A percentile compares a stretch with the other conserved stretches of the same genome.
Conservation (phyloP, 2,113 vertebrate species). For the Grammomys surdaster region DNA sequence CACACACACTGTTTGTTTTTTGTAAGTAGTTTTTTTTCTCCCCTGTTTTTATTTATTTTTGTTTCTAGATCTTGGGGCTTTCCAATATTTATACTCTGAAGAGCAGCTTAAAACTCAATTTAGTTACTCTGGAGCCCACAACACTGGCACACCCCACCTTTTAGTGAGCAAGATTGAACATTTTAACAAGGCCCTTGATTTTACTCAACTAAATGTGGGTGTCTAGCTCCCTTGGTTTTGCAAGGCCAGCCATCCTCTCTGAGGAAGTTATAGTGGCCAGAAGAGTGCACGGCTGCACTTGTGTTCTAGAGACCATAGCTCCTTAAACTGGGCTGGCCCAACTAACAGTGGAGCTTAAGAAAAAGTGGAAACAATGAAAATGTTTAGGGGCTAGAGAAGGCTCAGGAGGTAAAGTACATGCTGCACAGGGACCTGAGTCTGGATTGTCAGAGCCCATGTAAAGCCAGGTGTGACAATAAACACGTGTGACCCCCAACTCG, state of each 20-base stretch:
- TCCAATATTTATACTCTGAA: neutral
- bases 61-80: slow-evolving; percentile 9
- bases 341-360: neutral
- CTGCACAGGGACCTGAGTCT: neutral
- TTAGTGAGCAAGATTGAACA: neutral
- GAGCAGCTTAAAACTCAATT: neutral
- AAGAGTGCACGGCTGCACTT: neutral
- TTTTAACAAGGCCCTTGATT: neutral
- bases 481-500: neutral
- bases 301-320: neutral
- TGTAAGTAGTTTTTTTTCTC: neutral
- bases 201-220: neutral
- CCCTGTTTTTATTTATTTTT: neutral
- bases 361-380: neutral
- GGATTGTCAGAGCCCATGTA: neutral
- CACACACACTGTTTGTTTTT: neutral
- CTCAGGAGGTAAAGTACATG: neutral
- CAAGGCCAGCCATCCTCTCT: too few species aligned
- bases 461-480: neutral
- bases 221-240: neutral
- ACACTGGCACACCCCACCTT: neutral
- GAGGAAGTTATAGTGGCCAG: neutral
- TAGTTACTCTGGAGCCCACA: neutral
- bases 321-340: neutral
- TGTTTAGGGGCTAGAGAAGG: neutral